Evolutionary conservation across 2,888 invertebrate species (phyloP).

Genomic region (Gymnocheta viridis): DNA sequence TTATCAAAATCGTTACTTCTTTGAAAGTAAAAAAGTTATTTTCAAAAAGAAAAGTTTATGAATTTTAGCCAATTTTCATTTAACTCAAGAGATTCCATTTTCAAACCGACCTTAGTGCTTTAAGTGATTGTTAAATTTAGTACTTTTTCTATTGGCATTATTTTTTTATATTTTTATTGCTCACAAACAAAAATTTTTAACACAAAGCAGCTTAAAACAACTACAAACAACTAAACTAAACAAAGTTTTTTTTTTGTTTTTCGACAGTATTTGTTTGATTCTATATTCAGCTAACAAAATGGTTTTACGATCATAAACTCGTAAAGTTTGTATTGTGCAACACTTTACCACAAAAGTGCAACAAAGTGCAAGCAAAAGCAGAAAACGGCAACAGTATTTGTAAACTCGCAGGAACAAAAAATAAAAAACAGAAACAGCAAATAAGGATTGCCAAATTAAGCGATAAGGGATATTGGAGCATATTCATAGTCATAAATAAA

Average conservation of each 20-base stretch:
- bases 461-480: too few species aligned
- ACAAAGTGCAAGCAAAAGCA: constrained; percentile 73
- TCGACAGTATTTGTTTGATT: constrained; percentile 37
- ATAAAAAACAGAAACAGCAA: background rate
- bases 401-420: constrained; percentile 18
- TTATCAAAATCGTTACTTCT: background rate
- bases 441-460: constrained; percentile 33
- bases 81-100: background rate
- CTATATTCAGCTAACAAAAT: constrained; percentile 70
- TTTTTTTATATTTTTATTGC: constrained; percentile 52
- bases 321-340: constrained; percentile 75
- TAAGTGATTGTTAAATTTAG: constrained; percentile 23
- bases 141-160: constrained; percentile 2
- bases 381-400: constrained; percentile 39
- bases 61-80: background rate
- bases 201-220: constrained; percentile 54
- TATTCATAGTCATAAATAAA: too few species aligned
- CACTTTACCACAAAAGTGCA: constrained; percentile 77
- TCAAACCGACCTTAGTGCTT: background rate
- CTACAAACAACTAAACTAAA: constrained; percentile 40
- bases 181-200: constrained; percentile 50
- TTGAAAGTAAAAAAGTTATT: background rate
- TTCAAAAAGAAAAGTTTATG: background rate
- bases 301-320: constrained; percentile 80
- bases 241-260: constrained; percentile 65